Evolutionary conservation across 2,113 vertebrate genomes (phyloP).

Genomic region (Oncorhynchus mykiss): DNA sequence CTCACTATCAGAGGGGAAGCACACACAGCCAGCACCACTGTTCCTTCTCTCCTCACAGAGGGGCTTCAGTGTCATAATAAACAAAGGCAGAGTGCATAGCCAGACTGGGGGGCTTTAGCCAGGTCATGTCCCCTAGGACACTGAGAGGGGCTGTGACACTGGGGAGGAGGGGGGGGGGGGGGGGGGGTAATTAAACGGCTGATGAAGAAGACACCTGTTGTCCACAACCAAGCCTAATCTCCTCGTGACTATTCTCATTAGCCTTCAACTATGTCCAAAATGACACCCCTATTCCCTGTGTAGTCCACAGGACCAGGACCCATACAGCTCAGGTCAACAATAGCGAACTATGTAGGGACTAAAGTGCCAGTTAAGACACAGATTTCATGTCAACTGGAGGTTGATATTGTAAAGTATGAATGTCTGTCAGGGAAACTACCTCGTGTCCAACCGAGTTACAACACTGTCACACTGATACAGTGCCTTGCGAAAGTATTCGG

Average conservation of each 20-base stretch:
- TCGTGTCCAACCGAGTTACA: no score
- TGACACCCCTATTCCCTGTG: no score
- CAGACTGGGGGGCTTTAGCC: background rate
- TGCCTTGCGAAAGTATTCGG: no score
- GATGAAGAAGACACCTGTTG: constrained; percentile 3
- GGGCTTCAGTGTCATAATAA: constrained; percentile 26
- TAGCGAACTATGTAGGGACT: no score
- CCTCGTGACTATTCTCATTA: background rate
- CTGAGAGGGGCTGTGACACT: background rate
- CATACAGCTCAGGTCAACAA: no score
- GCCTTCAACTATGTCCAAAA: no score
- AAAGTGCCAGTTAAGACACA: no score
- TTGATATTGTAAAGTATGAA: no score
- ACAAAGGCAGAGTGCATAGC: constrained; percentile 24
- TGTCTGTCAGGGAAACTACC: no score
- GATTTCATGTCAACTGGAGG: no score
- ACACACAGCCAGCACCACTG: background rate
- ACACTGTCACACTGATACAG: no score
- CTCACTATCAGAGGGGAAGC: background rate
- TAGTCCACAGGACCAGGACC: no score
- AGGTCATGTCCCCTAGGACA: constrained; percentile 2
- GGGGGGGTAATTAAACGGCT: background rate
- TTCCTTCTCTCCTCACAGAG: background rate
- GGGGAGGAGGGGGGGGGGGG: background rate
- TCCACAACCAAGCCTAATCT: background rate